Percentiles rank a stretch among this genome's conserved stretches.
Conservation (phyloP, 2,113 vertebrate species). For the Tupaia tana region DNA sequence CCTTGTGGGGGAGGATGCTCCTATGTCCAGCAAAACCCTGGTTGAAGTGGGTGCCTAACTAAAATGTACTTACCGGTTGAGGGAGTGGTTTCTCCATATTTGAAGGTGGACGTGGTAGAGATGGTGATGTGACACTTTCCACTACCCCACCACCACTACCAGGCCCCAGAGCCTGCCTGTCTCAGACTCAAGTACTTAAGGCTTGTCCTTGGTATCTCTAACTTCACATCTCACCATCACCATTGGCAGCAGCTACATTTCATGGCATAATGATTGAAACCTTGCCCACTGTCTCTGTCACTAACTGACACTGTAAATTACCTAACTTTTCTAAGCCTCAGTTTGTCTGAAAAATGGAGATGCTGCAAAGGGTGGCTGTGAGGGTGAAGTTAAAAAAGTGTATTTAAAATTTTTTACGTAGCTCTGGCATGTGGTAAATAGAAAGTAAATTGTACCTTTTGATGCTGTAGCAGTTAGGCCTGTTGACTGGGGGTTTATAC, state of each 20-base stretch:
- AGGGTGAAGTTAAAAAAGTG: background rate
- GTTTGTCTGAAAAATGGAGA: background rate
- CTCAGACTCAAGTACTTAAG: background rate
- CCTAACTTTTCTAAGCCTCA: background rate
- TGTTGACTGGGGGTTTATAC: background rate
- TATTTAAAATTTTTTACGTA: background rate
- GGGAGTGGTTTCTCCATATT: background rate
- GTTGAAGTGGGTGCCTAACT: background rate
- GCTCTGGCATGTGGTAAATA: background rate
- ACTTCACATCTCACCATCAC: background rate
- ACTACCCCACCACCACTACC: background rate
- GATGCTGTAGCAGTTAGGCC: background rate
- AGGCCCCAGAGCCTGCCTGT: background rate
- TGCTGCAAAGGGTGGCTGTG: background rate
- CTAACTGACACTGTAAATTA: background rate
- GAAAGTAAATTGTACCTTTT: background rate
- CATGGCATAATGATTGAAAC: conserved; percentile 8
- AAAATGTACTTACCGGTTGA: background rate
- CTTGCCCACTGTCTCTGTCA: background rate
- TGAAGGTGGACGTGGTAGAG: background rate
- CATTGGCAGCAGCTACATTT: background rate
- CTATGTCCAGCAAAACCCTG: background rate
- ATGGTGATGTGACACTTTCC: background rate
- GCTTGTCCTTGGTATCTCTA: background rate
- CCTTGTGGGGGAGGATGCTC: background rate